Conservation (phyloP, 1,140 invertebrate genomes). For the Zophobas atratus region DNA sequence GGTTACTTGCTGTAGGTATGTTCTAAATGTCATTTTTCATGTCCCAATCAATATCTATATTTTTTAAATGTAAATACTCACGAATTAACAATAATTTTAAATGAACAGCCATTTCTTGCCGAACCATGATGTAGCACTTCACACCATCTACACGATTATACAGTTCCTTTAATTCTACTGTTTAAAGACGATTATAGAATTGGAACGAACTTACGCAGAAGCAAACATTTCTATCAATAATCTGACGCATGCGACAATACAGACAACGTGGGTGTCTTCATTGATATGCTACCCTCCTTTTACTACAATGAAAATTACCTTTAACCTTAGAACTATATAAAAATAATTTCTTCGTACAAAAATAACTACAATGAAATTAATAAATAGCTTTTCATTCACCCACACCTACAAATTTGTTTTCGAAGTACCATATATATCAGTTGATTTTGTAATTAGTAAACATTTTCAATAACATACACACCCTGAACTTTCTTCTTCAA, state of each 20-base stretch:
- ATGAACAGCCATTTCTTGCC: conserved; percentile 52
- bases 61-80: conserved; percentile 51
- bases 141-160: conserved; percentile 56
- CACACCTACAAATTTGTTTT: too few species aligned
- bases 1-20: too few species aligned
- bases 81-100: conserved; percentile 59
- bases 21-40: neutral
- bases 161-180: conserved; percentile 41
- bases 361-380: too few species aligned
- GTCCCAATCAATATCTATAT: neutral
- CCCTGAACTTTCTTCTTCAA: too few species aligned
- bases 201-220: conserved; percentile 54
- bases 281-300: conserved; percentile 42
- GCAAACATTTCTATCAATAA: conserved; percentile 56
- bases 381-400: too few species aligned
- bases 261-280: conserved; percentile 57
- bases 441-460: too few species aligned
- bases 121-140: conserved; percentile 55
- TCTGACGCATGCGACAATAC: conserved; percentile 50
- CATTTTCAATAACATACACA: too few species aligned
- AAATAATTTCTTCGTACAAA: neutral
- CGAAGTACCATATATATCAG: too few species aligned
- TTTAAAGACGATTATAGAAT: conserved; percentile 36
- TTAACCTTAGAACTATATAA: conserved; percentile 16
- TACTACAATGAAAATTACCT: conserved; percentile 35